Evolutionary conservation across 2,888 invertebrate species (phyloP), one percentile per base, ranked within the genome.

Genomic region (Carcina quercana): DNA sequence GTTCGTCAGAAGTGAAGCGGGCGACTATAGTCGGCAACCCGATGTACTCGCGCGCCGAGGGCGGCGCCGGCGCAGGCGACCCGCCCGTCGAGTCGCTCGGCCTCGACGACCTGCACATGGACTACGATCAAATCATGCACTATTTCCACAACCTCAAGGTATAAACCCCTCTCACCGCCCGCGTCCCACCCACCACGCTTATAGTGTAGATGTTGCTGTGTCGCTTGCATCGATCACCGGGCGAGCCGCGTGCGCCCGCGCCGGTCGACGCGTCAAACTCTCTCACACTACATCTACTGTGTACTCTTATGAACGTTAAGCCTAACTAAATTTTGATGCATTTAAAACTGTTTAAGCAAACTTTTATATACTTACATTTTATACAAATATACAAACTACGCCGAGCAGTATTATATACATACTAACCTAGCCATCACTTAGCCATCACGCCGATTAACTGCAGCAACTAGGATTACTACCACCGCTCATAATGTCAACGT

Each of bases 101-200:
- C 29, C 83, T 94, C 50, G 94, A 94, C 73, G 93, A 94, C 72
- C 87, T 95, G 45, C 94, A 94, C 65, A 95, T 97, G 95, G 95
- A 97, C 83, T 97, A 97, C 83, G 96, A 97, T 73, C 96, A 97
- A 87, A 94, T 98, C 76, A 95, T 97, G 94, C 94, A 96, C 73
- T 97, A 97, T 84, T 97, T 98, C 87, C 96, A 97, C 86, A 97
- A 96, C 87, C 88, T 98, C 67, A 97, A 97, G 89, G 96, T 96
- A 87, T 80, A 82, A 71, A 69, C 43, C 47, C 52, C 48, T 58
- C 57, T 57, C 48, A 69, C 43, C 47, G 52, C 48, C 58, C 57
- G 57, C 48, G 65, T 56, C 65, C 70, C 70, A 59, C 67, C 64
- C 67, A 59, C 66, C 59, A 64, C 56, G 80, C 80, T 80, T 79